Evolutionary conservation across 53 echinoderm and acorn worm genomes (phyloP), one percentile per base, ranked within the genome.

Genomic region (Luidia sarsii): DNA sequence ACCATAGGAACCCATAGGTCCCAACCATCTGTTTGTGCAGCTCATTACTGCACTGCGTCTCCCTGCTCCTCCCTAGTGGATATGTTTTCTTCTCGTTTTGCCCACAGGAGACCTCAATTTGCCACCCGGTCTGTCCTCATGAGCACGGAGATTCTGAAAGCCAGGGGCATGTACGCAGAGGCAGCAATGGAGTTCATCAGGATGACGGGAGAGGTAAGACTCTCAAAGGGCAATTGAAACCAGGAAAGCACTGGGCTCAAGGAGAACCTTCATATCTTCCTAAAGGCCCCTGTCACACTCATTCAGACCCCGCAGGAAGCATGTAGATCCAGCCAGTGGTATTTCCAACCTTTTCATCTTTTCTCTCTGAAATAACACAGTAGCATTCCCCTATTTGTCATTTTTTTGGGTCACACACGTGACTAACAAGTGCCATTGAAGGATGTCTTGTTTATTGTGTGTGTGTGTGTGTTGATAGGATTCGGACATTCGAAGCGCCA

Each of bases 181-280:
- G 99, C 99, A 52, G 99, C 99, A 31, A 91, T 99, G 84, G 94
- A 94, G 53, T 99, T 99, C 74, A 99, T 99, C 32, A 67, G 94
- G 31, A 91, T 99, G 83, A 99, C 99, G 0, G 93, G 99, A 50
- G 99, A 99, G 95, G 95, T 95, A 51, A 74, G 55, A 16, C 35
- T 4, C 2, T 29, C 29, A 22, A 20, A 20, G 16, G 24, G 7
- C 22, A 9, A 13, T 16, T 24, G 35, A 15, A 4, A n/a, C 5
- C 4, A 7, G 29, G 8, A 7, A 30, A 8, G 15, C 63, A 62
- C 16, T 6, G 5, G 9, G 3, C 5, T 16, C 14, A 15, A 18
- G 35, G 9, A 30, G 25, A 20, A 21, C 38, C 43, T 43, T 39
- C 4, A 18, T 46, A 7, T 3, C 41, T 25, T 0, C 9, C 67